Base-by-base conservation (phyloP, 2,888 invertebrate genomes). In the Caenorhabditis wallacei region DNA sequence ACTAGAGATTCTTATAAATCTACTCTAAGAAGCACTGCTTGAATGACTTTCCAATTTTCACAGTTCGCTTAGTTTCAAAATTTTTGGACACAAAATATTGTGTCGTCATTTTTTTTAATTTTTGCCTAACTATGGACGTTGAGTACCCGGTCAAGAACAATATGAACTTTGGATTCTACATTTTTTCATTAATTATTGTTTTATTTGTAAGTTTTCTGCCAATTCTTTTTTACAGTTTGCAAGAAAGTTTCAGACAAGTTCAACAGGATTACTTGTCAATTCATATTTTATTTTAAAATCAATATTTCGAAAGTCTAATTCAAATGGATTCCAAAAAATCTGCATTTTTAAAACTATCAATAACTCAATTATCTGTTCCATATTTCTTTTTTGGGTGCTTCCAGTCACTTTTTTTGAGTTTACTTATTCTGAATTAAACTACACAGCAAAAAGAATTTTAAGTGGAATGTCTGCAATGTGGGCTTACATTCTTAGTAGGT, bases 371-470 rank as follows among this genome's bases (percentile, higher is more conserved):
- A 54, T 72, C 13, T 72, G 72, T 18, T 13, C 18, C 0, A 24
- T 56, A 16, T 80, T 80, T 40, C 20, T 80, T 2, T 59, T 80
- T 18, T 80, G 80, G 80, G 80, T 68, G 3, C n/a, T 80, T 1
- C 80, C 80, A 7, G 35, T 69, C 4, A 78, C 59, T 7, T 24
- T 43, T 24, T 26, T 7, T 1, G 11, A 13, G 2, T 13, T 51
- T 40, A 35, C 48, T n/a, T 30, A 59, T 30, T 43, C 53, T 2
- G 53, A 70, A 22, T 7, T 70, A 11, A 68, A 76, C 20, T 51
- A 76, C 7, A 3, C n/a, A 13, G 51, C 43, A 2, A 76, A 71
- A 16, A 22, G 56, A n/a, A 10, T 51, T 13, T 8, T 79, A 2
- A 61, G 70, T 37, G 46, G 26, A 5, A 18, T 71, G 1, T 54